phyloP scores from a whole-genome alignment of 2,113 vertebrate species.

The Pomatorhinus ruficollis region DNA sequence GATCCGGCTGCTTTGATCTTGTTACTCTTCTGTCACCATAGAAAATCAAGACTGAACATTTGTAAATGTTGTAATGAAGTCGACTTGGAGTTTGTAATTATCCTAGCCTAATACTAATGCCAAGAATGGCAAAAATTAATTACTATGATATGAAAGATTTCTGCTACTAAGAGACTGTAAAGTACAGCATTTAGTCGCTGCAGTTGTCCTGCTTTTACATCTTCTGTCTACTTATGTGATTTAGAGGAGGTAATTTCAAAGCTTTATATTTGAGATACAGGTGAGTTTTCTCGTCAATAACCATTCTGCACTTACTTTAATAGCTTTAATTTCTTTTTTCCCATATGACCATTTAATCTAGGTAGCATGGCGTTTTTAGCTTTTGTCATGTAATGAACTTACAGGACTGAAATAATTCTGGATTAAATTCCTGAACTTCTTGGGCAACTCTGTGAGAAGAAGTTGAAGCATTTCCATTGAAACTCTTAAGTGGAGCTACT shows the following conservation, averaged over 20 bases:
- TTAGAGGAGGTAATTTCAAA: neutral
- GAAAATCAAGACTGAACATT: neutral
- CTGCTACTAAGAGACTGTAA: neutral
- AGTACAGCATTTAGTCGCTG: neutral
- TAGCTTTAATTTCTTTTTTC: neutral
- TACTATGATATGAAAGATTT: neutral
- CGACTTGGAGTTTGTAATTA: neutral
- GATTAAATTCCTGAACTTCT: neutral
- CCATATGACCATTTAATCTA: neutral
- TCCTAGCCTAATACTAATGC: neutral
- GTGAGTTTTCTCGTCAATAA: neutral
- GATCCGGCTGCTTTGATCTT: neutral
- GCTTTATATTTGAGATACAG: neutral
- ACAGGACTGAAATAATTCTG: neutral
- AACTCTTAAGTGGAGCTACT: neutral
- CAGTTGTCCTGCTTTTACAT: neutral
- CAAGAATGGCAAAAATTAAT: neutral
- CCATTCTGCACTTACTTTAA: neutral
- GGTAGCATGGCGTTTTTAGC: neutral
- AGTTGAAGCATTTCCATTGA: neutral
- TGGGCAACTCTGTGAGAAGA: neutral
- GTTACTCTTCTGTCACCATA: neutral
- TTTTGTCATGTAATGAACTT: neutral
- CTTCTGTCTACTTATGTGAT: neutral
- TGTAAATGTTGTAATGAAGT: neutral